These are phyloP conservation scores for Calameuta idolon DNA, from an alignment of 2,888 invertebrate species.

Conservation along the genomic window DNA sequence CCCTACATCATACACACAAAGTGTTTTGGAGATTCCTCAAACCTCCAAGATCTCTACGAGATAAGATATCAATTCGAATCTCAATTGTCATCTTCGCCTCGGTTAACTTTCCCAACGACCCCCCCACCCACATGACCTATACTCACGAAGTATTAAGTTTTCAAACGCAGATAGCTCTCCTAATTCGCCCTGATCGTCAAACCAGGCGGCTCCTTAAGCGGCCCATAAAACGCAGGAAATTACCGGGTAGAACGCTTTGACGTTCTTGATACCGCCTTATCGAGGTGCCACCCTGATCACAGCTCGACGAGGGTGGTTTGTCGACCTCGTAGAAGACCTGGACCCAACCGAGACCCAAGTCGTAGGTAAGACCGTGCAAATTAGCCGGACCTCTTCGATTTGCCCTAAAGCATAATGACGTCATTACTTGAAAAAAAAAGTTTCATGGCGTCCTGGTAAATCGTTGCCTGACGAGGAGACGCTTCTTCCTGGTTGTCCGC, in stretches of 20 bases:
- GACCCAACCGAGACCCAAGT: background rate
- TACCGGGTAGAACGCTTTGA: conserved; percentile 54
- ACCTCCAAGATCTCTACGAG: background rate
- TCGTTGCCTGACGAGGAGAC: background rate
- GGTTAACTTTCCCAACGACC: background rate
- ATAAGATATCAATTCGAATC: background rate
- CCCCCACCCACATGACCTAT: conserved; percentile 10
- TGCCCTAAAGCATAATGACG: background rate
- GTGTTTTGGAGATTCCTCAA: background rate
- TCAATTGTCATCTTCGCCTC: background rate
- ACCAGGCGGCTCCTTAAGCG: conserved; percentile 45
- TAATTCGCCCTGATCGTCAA: conserved; percentile 59
- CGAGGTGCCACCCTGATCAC: conserved; percentile 10
- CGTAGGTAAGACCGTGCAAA: background rate
- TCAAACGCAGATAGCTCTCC: conserved; percentile 41
- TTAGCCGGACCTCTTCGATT: conserved; percentile 5
- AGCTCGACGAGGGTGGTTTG: conserved; percentile 2
- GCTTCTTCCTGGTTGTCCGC: conserved; percentile 1
- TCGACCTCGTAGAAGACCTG: background rate
- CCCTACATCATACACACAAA: background rate
- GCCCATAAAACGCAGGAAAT: conserved; percentile 64
- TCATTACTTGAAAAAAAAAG: background rate
- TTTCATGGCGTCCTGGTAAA: background rate
- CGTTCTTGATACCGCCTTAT: conserved; percentile 37
- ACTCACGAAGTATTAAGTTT: conserved; percentile 25